Conservation (phyloP, 2,797 vertebrate species). For the Amphiprion clarkii region DNA sequence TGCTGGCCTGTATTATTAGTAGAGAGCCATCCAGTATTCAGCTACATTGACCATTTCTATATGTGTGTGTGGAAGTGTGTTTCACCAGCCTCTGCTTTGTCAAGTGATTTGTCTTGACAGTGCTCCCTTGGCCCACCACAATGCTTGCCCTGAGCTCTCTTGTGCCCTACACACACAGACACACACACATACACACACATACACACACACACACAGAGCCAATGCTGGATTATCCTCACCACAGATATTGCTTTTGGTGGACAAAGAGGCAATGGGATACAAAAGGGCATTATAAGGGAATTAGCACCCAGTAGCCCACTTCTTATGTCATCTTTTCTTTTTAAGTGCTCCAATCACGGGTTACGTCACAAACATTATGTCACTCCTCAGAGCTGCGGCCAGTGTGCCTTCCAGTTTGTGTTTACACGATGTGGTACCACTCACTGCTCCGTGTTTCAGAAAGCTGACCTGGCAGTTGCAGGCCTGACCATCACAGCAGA, state of each 20-base stretch:
- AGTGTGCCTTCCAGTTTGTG: slow-evolving; percentile 4
- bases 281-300: slow-evolving; percentile 57
- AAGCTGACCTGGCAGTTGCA: slow-evolving; percentile 97
- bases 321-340: slow-evolving; percentile 46
- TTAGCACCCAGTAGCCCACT: slow-evolving; percentile 32
- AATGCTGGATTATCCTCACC: slow-evolving; percentile 62
- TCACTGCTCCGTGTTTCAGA: slow-evolving; percentile 85
- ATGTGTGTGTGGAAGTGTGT: slow-evolving; percentile 42
- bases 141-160: slow-evolving; percentile 56
- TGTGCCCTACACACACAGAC: slow-evolving; percentile 30
- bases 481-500: slow-evolving; percentile 98
- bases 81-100: slow-evolving; percentile 72
- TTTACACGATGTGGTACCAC: slow-evolving; percentile 17
- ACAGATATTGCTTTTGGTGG: slow-evolving; percentile 51
- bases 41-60: slow-evolving; percentile 60
- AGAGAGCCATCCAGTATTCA: slow-evolving; percentile 62
- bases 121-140: slow-evolving; percentile 58
- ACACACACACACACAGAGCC: slow-evolving; percentile 26
- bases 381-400: slow-evolving; percentile 2
- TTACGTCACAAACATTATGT: slow-evolving; percentile 32
- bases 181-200: slow-evolving; percentile 23
- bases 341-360: slow-evolving; percentile 16
- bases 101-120: slow-evolving; percentile 79
- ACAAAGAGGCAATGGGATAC: slow-evolving; percentile 56
- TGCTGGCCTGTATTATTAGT: slow-evolving; percentile 79